Percentiles rank a stretch among this genome's conserved stretches.
phyloP scores from a whole-genome alignment of 2,797 vertebrate genomes.

The Danio tinwini region DNA sequence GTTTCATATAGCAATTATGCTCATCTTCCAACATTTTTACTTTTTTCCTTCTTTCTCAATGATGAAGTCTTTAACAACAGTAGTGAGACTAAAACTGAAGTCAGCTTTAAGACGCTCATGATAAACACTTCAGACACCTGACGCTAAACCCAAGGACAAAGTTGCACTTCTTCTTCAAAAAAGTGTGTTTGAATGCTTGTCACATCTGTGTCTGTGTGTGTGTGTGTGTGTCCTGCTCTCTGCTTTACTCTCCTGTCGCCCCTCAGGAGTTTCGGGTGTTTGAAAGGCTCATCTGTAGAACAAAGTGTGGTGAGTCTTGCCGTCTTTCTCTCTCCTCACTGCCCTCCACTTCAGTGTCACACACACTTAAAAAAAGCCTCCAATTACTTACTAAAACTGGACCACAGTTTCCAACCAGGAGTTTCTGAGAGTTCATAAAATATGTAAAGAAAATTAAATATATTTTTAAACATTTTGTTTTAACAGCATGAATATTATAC shows the following conservation, averaged over 20 bases:
- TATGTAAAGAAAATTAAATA: no score
- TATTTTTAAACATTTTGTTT: no score
- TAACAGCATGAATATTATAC: no score
- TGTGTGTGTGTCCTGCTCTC: slow-evolving; percentile 15
- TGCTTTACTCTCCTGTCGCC: slow-evolving; percentile 5
- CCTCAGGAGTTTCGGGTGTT: slow-evolving; percentile 44
- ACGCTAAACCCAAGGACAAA: slow-evolving; percentile 58
- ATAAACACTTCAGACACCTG: slow-evolving; percentile 53
- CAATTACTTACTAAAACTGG: not conserved
- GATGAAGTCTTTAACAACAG: not conserved
- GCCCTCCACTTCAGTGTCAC: slow-evolving; percentile 46
- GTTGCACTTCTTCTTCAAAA: slow-evolving; percentile 27
- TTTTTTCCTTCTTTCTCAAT: slow-evolving; percentile 15
- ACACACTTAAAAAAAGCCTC: slow-evolving; percentile 2
- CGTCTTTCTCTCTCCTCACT: slow-evolving; percentile 13
- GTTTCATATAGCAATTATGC: no score
- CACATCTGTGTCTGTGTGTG: slow-evolving; percentile 52
- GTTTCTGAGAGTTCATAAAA: not conserved
- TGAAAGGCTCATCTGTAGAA: slow-evolving; percentile 60
- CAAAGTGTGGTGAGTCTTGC: slow-evolving; percentile 51
- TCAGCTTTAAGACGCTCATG: slow-evolving; percentile 22
- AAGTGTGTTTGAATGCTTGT: slow-evolving; percentile 54
- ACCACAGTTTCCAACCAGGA: not conserved
- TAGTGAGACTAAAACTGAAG: no score
- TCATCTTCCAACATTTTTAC: no score